These are phyloP conservation scores for Hesperia comma DNA, from an alignment of 2,888 invertebrate genomes.

Conservation along the genomic window DNA sequence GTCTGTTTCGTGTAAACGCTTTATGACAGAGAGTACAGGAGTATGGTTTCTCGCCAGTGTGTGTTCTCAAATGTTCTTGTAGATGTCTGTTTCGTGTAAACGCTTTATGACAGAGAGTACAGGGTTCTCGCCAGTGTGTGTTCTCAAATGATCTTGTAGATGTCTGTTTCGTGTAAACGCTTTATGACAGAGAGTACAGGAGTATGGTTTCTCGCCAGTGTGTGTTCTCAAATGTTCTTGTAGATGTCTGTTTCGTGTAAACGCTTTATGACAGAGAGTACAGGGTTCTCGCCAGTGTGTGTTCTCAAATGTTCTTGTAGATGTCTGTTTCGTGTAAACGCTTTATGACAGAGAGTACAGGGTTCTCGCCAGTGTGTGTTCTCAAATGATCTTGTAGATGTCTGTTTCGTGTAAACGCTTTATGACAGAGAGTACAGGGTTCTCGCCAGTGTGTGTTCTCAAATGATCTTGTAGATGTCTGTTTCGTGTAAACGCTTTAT, in stretches of 20 bases:
- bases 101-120: conserved; percentile 61
- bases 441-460: conserved; percentile 40
- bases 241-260: conserved; percentile 55
- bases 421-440: conserved; percentile 38
- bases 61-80: conserved; percentile 39
- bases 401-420: too few relatives aligned
- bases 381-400: background rate
- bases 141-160: conserved; percentile 38
- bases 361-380: conserved; percentile 42
- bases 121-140: conserved; percentile 51
- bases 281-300: conserved; percentile 64
- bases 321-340: too few relatives aligned
- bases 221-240: background rate
- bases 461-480: conserved; percentile 36
- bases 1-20: background rate
- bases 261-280: conserved; percentile 61
- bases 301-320: conserved; percentile 38
- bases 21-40: conserved; percentile 12
- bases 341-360: conserved; percentile 42
- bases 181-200: background rate
- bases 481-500: conserved; percentile 65
- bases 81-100: conserved; percentile 59
- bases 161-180: background rate
- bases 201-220: conserved; percentile 1
- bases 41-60: conserved; percentile 27